These are phyloP conservation scores for Syngnathus rostellatus DNA, from an alignment of 2,797 vertebrate species.

Conservation along the genomic window DNA sequence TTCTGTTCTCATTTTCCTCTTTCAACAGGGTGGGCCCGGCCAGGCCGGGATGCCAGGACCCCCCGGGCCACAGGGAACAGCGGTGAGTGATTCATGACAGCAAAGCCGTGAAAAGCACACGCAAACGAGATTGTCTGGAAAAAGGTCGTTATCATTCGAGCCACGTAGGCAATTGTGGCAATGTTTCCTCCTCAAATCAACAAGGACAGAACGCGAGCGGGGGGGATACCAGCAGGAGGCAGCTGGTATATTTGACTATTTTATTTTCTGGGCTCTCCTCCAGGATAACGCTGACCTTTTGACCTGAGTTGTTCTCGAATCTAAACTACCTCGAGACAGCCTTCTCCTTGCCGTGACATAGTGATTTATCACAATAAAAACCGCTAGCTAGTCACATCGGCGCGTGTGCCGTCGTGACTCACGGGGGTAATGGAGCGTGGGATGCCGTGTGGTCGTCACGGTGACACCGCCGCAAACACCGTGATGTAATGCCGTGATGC, in stretches of 20 bases:
- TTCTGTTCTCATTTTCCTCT: conserved; percentile 9
- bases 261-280: conserved; percentile 56
- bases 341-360: conserved; percentile 36
- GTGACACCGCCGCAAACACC: conserved; percentile 40
- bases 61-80: conserved; percentile 81
- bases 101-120: conserved; percentile 8
- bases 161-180: conserved; percentile 28
- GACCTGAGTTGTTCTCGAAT: conserved; percentile 60
- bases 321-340: conserved; percentile 72
- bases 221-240: conserved; percentile 19
- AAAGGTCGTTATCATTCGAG: conserved; percentile 32
- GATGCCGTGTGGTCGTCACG: conserved; percentile 54
- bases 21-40: conserved; percentile 74
- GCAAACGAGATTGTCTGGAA: conserved; percentile 20
- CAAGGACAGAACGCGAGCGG: conserved; percentile 17
- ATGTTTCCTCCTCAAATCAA: conserved; percentile 26
- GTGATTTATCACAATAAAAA: conserved; percentile 72
- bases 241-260: conserved; percentile 36
- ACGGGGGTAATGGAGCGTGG: conserved; percentile 66
- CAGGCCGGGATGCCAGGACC: conserved; percentile 76
- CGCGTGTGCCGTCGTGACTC: conserved; percentile 44
- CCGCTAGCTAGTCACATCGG: conserved; percentile 32
- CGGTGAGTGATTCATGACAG: conserved; percentile 72
- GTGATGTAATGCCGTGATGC: conserved; percentile 13
- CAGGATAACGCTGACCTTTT: conserved; percentile 53